Base-by-base conservation (phyloP, 1,140 invertebrate genomes). In the Epicauta chinensis region DNA sequence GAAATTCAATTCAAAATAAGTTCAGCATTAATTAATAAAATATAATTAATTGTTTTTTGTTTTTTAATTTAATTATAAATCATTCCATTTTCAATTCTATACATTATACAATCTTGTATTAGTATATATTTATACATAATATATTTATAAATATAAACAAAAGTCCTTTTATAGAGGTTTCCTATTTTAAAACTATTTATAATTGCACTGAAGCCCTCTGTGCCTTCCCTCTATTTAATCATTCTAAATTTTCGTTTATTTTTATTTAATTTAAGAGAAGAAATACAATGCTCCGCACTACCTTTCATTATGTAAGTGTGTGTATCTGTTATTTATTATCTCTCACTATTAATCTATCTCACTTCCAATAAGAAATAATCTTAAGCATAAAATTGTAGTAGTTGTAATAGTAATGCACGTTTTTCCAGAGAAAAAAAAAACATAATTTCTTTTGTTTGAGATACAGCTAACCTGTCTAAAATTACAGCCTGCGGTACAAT, bases 381-480 rank as follows among this genome's bases (percentile, higher is more conserved):
- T 7, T 23, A 23, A 23, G 23, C 23, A 23, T 23, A 23, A 23
- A 23, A 23, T 5, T 23, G 23, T 23, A 23, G 23, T 23, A 23
- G 23, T 23, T 5, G 23, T 23, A 23, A 59, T 67, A 67, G 62
- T 70, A 71, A 71, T 71, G 69, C 69, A 71, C 69, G 69, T 65
- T 23, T 23, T 23, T 23, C 23, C 4, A 23, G 4, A 23, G 23
- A 0, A 7, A 23, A 23, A 23, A 23, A 23, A 5, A 23, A n/a
- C n/a, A 5, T 23, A 5, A 7, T 23, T 23, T 23, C 23, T 23
- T 23, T 23, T 23, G 23, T 23, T 23, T 23, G 1, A 23, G 64
- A 67, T 67, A 69, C 67, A 71, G 65, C 67, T 71, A 71, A 66
- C 67, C 69, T 71, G 67, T 71, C 66, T 69, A 68, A 59, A 23